A percentile compares a stretch with the other conserved stretches of the same genome.
Conservation (phyloP, 2,113 vertebrate species). For the Heloderma charlesbogerti region DNA sequence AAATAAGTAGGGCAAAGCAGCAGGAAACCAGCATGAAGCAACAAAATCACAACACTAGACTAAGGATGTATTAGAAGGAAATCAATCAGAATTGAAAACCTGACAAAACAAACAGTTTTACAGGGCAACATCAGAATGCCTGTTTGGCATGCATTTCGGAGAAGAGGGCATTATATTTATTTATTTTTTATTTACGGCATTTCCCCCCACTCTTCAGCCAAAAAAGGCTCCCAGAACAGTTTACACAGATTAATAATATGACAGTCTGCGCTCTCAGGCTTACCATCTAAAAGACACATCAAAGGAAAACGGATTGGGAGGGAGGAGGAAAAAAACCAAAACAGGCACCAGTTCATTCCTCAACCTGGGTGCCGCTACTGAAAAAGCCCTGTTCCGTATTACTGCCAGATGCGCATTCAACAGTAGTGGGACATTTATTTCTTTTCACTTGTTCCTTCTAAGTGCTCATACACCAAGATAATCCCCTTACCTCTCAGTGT, state of each 20-base stretch:
- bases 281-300: too few species aligned
- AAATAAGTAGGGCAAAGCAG: not conserved
- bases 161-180: too few species aligned
- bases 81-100: not conserved
- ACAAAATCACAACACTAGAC: not conserved
- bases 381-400: not conserved
- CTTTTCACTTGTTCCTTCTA: not conserved
- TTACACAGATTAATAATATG: too few species aligned
- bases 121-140: too few species aligned
- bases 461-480: not conserved
- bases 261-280: too few species aligned
- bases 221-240: too few species aligned
- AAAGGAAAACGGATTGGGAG: too few species aligned
- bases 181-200: too few species aligned
- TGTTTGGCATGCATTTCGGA: too few species aligned
- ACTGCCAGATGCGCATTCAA: not conserved
- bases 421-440: not conserved
- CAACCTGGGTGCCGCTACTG: not conserved
- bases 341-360: not conserved
- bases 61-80: not conserved
- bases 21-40: not conserved
- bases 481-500: too few species aligned
- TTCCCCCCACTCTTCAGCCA: too few species aligned
- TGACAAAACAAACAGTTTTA: not conserved
- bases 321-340: too few species aligned